Base-by-base conservation (phyloP, 2,113 vertebrate genomes). In the Rhynchomys soricoides region DNA sequence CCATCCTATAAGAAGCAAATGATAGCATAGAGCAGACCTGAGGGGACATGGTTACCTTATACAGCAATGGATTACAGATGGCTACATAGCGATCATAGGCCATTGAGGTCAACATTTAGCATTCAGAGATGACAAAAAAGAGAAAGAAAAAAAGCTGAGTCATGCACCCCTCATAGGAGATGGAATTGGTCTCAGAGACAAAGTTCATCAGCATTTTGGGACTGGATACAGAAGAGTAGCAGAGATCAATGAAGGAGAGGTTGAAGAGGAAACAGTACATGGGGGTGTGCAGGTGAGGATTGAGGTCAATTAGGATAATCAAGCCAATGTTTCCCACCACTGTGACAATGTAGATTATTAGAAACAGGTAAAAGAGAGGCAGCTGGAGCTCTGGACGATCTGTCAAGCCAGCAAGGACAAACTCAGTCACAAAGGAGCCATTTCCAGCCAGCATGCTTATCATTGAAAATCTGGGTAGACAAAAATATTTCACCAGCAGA, bases 51-150 rank as follows among this genome's bases (percentile, higher is more conserved):
- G 21, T 82, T 7, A 82, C 37, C 21, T 57, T 59, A 57, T 82
- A 82, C 3, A 82, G 52, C 37, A 82, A 12, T 57, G 79, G 79
- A 40, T 82, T 57, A 82, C 79, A 82, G 37, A 82, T 82, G 79
- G 79, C 79, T 6, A 59, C 3, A 59, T 82, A 82, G 37, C 79
- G 52, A 82, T 82, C 79, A 26, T 82, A 82, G 79, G 79, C 79
- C 79, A 82, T 82, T 57, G 79, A 82, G 37, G 79, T 82, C 79
- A 82, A 82, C 79, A 82, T 82, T 52, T 82, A 82, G 79, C 79
- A 40, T 57, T 82, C 79, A 40, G 79, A 40, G 79, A 82, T 57
- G 52, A 82, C 79, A 82, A 82, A 82, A 26, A 82, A 82, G 37
- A 82, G 79, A 26, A 82, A 82, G 52, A 82, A 7, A 82, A 82